Percentiles rank a stretch among this genome's conserved stretches.
phyloP scores from a whole-genome alignment of 2,797 vertebrate genomes.

The Xiphorhynchus erythropygius region DNA sequence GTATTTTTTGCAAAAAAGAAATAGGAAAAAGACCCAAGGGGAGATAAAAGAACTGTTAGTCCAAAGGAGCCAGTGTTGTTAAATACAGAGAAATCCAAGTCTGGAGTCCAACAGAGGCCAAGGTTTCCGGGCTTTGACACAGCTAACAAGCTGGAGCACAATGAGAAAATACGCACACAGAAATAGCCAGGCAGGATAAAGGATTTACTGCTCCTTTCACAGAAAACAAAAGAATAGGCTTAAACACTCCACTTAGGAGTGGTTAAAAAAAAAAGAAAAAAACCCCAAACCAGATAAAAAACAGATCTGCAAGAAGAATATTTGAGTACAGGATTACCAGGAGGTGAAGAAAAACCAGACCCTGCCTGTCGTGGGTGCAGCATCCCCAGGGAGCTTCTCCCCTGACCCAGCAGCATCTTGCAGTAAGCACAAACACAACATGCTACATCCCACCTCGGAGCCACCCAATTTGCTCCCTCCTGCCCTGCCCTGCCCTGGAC shows the following conservation, averaged over 20 bases:
- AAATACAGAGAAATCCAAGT: conserved; percentile 40
- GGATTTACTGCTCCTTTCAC: conserved; percentile 63
- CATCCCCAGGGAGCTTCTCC: neutral
- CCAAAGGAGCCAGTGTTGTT: conserved; percentile 3
- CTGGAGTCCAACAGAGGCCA: conserved; percentile 36
- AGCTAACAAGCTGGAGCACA: conserved; percentile 51
- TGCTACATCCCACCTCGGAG: neutral
- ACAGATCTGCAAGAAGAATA: conserved; percentile 5
- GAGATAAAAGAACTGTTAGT: conserved; percentile 10
- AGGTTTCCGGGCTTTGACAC: conserved; percentile 52
- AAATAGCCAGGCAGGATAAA: conserved; percentile 66
- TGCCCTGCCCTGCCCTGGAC: neutral
- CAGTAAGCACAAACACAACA: neutral
- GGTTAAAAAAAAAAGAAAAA: neutral
- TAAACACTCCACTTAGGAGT: conserved; percentile 51
- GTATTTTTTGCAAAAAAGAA: neutral
- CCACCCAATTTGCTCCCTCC: neutral
- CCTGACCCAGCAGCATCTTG: neutral
- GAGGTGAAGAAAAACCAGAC: conserved; percentile 15
- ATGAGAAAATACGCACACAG: conserved; percentile 27
- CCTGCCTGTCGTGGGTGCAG: neutral
- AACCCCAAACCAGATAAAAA: neutral
- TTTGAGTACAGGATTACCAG: conserved; percentile 12
- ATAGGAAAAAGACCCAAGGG: neutral
- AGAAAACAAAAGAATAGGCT: conserved; percentile 63